Evolutionary conservation across 2,113 vertebrate species (phyloP), one percentile per base, ranked within the genome.

Genomic region (Neoarius graeffei): DNA sequence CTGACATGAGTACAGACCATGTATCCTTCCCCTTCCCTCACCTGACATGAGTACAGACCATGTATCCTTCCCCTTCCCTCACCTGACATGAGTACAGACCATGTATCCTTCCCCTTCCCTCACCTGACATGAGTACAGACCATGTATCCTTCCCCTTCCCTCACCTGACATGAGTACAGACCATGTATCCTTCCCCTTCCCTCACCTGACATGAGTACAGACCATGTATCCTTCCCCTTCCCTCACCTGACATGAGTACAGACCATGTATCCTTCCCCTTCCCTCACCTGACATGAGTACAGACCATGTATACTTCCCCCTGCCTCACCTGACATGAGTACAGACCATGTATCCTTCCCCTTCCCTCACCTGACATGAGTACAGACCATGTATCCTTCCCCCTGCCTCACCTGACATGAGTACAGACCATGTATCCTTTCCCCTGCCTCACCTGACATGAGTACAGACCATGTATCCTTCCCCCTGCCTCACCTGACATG

Each of bases 381-480:
- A 35, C 30, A 35, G 30, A 35, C 30, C 30, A 35, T 35, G 30
- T 35, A 35, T 35, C 30, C 30, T 35, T 35, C 30, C 30, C 30
- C 1, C 30, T 35, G 30, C 30, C 30, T 35, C 30, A 35, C 30
- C 30, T 35, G 30, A 35, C 30, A 35, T 35, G 1, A 35, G 30
- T 35, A 35, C 30, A 35, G 30, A 35, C 30, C 30, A 35, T 35
- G 35, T 35, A 35, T 14, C 11, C 5, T 7, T n/a, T 25, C 50
- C 15, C 10, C 5, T 54, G 0, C 2, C 23, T 27, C 5, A 79
- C 48, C 20, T 13, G 10, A 0, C 42, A 25, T 4, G 25, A 3
- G 48, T 25, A 50, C 35, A 25, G 42, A 76, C 71, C 5, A 2
- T 17, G 9, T 76, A 5, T 5, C 8, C 73, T 23, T 23, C 42